Conservation (phyloP, 2,113 vertebrate species). For the Trinectes maculatus region DNA sequence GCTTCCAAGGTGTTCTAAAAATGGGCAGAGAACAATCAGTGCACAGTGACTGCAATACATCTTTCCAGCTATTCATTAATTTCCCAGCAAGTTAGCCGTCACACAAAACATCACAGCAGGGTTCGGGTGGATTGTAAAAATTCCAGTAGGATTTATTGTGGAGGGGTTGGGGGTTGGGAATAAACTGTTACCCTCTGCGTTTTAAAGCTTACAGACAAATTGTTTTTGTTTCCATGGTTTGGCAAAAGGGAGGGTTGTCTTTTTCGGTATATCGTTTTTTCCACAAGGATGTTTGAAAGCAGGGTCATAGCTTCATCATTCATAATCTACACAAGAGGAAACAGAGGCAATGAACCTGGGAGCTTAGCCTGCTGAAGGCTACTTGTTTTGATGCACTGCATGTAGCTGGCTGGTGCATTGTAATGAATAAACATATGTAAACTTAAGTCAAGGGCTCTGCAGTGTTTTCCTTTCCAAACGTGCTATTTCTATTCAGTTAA, state of each 20-base stretch:
- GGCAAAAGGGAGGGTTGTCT: constrained; percentile 34
- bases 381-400: constrained; percentile 28
- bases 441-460: not conserved
- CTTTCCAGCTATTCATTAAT: not conserved
- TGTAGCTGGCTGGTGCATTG: constrained; percentile 13
- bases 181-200: not conserved
- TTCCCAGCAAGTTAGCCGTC: not conserved
- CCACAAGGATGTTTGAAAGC: constrained; percentile 20
- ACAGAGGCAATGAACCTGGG: constrained; percentile 54
- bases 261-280: constrained; percentile 42
- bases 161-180: not conserved
- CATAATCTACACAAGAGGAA: constrained; percentile 39
- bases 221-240: constrained; percentile 26
- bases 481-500: no score
- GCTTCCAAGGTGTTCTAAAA: constrained; percentile 91
- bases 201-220: constrained; percentile 36
- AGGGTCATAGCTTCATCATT: constrained; percentile 35
- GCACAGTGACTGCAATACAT: no score
- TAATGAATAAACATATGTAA: constrained; percentile 36
- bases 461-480: not conserved
- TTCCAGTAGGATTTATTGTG: constrained; percentile 23
- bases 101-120: constrained; percentile 28
- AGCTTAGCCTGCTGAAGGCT: constrained; percentile 13
- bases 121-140: constrained; percentile 11
- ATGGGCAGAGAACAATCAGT: not conserved